Percentiles rank a stretch among this genome's conserved stretches.
phyloP scores from a whole-genome alignment of 2,113 vertebrate species.

The Isichthys henryi region DNA sequence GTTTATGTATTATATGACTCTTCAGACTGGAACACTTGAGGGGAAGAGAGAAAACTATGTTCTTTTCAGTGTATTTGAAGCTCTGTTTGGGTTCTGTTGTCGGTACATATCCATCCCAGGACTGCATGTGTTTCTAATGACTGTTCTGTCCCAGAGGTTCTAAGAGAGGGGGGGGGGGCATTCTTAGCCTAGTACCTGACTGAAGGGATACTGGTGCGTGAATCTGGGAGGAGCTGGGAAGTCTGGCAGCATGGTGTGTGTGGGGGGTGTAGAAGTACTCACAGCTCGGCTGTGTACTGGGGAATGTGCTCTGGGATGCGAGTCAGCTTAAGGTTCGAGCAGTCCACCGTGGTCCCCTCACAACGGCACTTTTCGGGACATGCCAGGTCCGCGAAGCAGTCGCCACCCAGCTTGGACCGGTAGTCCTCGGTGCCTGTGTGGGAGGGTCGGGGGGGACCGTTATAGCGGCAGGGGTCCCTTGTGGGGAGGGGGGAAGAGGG shows the following conservation, averaged over 20 bases:
- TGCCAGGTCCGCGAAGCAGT: constrained; percentile 93
- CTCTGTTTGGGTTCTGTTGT: not conserved
- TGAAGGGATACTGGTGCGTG: not conserved
- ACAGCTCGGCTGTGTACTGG: constrained; percentile 94
- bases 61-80: not conserved
- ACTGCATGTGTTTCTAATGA: not conserved
- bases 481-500: not conserved
- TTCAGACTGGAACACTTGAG: not conserved
- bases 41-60: not conserved
- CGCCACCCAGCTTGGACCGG: constrained; percentile 89
- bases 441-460: constrained; percentile 50
- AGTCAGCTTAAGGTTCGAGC: constrained; percentile 93
- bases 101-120: not conserved
- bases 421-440: constrained; percentile 91
- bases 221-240: not conserved
- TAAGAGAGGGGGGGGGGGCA: not conserved
- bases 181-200: not conserved
- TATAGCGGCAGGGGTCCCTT: not conserved
- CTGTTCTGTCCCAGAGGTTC: not conserved
- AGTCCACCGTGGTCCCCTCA: constrained; percentile 93
- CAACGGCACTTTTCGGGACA: constrained; percentile 97
- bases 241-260: not conserved
- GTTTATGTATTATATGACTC: not conserved
- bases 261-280: constrained; percentile 52
- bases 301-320: constrained; percentile 94